Percentiles rank a stretch among this genome's conserved stretches.
Conservation (phyloP, 2,888 invertebrate genomes). For the Aleiodes leptofemur region DNA sequence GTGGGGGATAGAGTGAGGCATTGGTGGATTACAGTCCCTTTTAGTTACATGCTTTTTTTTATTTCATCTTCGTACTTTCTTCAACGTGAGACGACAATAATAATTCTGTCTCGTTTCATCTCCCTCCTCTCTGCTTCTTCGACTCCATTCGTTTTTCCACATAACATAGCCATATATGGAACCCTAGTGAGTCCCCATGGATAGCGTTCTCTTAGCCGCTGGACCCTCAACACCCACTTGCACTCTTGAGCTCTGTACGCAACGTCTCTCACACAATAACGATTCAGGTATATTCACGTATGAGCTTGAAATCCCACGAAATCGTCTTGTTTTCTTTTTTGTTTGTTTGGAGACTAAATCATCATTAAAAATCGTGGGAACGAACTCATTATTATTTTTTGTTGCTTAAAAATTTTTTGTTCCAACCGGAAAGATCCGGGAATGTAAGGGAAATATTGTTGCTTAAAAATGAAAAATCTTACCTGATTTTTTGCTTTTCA, state of each 20-base stretch:
- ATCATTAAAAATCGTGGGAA: slow-evolving; percentile 44
- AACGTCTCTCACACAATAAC: slow-evolving; percentile 38
- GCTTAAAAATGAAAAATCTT: no score
- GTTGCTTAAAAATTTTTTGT: not conserved
- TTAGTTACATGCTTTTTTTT: slow-evolving; percentile 15
- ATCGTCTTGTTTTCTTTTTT: slow-evolving; percentile 36
- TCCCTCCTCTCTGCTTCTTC: slow-evolving; percentile 32
- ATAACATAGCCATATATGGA: slow-evolving; percentile 75
- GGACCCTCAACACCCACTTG: slow-evolving; percentile 67
- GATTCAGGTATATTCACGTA: slow-evolving; percentile 27
- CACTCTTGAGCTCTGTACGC: slow-evolving; percentile 47
- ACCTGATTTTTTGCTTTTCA: no score
- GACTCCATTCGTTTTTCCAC: slow-evolving; percentile 63
- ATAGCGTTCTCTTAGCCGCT: slow-evolving; percentile 67
- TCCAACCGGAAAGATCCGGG: no score
- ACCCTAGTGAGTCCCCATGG: slow-evolving; percentile 59
- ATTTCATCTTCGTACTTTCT: slow-evolving; percentile 18
- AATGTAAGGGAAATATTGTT: no score
- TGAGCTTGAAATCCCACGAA: slow-evolving; percentile 40
- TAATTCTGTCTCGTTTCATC: slow-evolving; percentile 30
- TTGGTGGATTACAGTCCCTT: not conserved
- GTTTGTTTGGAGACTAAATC: slow-evolving; percentile 15
- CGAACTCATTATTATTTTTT: not conserved
- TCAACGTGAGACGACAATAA: slow-evolving; percentile 44
- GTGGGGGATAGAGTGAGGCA: slow-evolving; percentile 6